Evolutionary conservation across 2,888 invertebrate species (phyloP), one percentile per base, ranked within the genome.

Genomic region (Orchesella flavescens): DNA sequence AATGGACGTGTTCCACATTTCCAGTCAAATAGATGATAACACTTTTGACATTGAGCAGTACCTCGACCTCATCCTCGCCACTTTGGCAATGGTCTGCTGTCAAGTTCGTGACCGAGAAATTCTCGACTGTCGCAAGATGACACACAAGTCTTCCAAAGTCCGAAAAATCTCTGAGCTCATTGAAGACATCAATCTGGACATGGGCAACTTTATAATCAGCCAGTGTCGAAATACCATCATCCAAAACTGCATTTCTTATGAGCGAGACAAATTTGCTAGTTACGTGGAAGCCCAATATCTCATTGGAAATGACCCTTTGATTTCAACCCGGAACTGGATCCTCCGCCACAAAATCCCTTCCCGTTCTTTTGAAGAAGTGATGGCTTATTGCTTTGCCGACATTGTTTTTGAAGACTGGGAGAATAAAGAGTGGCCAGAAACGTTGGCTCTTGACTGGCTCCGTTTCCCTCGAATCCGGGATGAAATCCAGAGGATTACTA

Each of bases 141-240:
- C 92, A 1, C 95, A 97, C 89, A 94, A 96, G 46, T 94, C 94
- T 59, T 91, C 92, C 87, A 87, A 91, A 19, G 92, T 92, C 91
- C 94, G 93, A 89, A 94, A 94, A 13, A 95, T 96, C 83, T 91
- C 96, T 86, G 95, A 96, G 89, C 91, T 91, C 88, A 91, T 99
- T 87, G 96, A 97, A 86, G 91, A 97, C 46, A 95, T 99, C 94
- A 96, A 95, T 89, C 91, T 98, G 87, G 99, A 99, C 90, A 93
- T 99, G 93, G 97, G 98, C 0, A 99, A 99, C 91, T 98, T 96
- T 82, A 93, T 97, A 57, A 94, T 99, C 69, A 94, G 95, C 21
- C 94, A 96, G 91, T 94, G 97, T 74, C 92, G 96, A 76, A 97
- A 96, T 0, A 95, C 95, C 89, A 95, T 99, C 24, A 94, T 97